Base-by-base conservation (phyloP, 2,113 vertebrate species). In the Microtus oregoni region DNA sequence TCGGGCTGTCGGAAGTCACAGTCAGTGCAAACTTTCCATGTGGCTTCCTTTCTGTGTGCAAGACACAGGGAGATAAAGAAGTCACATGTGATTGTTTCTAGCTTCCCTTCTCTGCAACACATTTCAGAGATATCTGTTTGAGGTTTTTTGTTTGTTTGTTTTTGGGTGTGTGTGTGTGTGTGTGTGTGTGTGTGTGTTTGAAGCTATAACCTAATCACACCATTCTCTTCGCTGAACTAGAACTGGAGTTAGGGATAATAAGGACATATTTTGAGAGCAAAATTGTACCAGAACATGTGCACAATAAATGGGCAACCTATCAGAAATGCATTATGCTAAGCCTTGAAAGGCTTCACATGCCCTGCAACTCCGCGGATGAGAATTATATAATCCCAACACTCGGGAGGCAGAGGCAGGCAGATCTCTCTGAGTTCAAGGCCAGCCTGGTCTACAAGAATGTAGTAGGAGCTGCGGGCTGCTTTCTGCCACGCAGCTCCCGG, bases 211-310 rank as follows among this genome's bases (percentile, higher is more conserved):
- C 63, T 83, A 92, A 68, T 86, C 0, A 41, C n/a, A 86, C 5
- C 12, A 89, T 35, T 85, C 83, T 92, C 70, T 70, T 72, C 52
- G 82, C 38, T 44, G 81, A 83, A 41, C 35, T 78, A 28, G 47
- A 73, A 89, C 8, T 52, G 15, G 38, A 89, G 70, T 63, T 88
- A 13, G 50, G 44, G 35, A 41, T 86, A 30, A 92, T 52, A 76
- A 2, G 61, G 63, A 67, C 47, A 94, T 75, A 95, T 92, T 91
- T 55, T 88, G 26, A 92, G 77, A 85, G n/a, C 52, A 91, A 92
- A 82, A 58, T 3, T 67, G 10, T 72, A 52, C 10, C 28, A 63
- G 50, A 89, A 77, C 28, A 28, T 55, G 87, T 87, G 47, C 38
- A 88, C 26, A 55, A 83, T 76, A 94, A 95, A 67, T 47, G n/a